Conservation (phyloP, 1,140 invertebrate species). For the Heliconius congener region DNA sequence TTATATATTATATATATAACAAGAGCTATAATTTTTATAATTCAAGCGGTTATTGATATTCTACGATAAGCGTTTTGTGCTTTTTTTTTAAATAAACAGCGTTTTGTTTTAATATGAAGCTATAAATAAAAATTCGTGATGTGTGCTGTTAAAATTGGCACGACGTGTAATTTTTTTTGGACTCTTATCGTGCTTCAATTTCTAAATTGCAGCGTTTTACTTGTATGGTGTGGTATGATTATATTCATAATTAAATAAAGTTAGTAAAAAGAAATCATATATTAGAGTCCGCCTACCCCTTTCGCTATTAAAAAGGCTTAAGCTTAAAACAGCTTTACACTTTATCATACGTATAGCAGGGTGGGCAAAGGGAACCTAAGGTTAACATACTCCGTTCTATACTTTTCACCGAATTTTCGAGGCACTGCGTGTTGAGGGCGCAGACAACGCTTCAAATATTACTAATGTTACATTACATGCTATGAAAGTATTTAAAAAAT, state of each 20-base stretch:
- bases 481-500: too few relatives aligned
- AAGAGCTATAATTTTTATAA: slow-evolving; percentile 39
- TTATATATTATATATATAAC: slow-evolving; percentile 40
- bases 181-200: not conserved
- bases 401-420: too few relatives aligned
- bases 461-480: too few relatives aligned
- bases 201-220: not conserved
- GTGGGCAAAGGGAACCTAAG: too few relatives aligned
- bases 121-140: not conserved
- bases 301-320: too few relatives aligned
- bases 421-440: too few relatives aligned
- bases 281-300: not conserved
- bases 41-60: slow-evolving; percentile 8
- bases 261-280: too few relatives aligned
- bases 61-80: slow-evolving; percentile 1
- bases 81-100: not conserved
- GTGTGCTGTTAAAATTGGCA: not conserved
- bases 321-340: too few relatives aligned
- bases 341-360: too few relatives aligned
- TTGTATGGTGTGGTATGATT: not conserved
- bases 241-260: not conserved
- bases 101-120: not conserved
- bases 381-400: too few relatives aligned
- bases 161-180: not conserved
- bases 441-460: too few relatives aligned